Percentiles rank a stretch among this genome's conserved stretches.
Conservation (phyloP, 2,797 vertebrate species). For the Morelia viridis region DNA sequence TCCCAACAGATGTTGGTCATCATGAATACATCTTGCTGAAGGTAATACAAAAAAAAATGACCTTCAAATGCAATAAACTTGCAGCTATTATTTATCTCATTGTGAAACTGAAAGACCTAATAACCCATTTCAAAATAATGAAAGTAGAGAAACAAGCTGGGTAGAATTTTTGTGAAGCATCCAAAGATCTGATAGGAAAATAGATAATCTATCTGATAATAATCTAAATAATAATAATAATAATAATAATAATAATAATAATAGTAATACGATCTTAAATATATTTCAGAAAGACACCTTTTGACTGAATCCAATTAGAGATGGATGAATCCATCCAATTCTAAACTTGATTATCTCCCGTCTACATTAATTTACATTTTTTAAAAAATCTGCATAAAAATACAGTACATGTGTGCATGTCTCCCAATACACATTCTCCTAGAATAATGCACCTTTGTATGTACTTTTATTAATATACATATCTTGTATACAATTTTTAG, state of each 20-base stretch:
- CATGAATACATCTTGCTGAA: slow-evolving; percentile 52
- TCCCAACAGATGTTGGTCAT: slow-evolving; percentile 60
- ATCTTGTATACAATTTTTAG: neutral
- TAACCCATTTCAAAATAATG: slow-evolving; percentile 50
- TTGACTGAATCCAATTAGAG: neutral
- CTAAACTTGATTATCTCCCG: neutral
- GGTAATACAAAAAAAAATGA: slow-evolving; percentile 48
- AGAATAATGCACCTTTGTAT: neutral
- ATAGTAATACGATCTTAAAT: neutral
- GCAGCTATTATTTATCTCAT: slow-evolving; percentile 57
- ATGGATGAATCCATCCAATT: neutral
- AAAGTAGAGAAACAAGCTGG: neutral
- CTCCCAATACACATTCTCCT: neutral
- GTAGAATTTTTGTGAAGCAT: neutral
- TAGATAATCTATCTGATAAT: neutral
- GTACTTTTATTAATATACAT: neutral
- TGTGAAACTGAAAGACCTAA: slow-evolving; percentile 41
- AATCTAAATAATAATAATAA: neutral
- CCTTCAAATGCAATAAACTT: slow-evolving; percentile 58
- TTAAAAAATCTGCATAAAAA: neutral
- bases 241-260: too few species aligned
- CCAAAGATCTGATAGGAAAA: neutral
- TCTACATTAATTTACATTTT: neutral
- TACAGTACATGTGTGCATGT: neutral
- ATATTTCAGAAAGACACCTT: neutral